Base-by-base conservation (phyloP, 2,113 vertebrate species). In the Symphodus melops region DNA sequence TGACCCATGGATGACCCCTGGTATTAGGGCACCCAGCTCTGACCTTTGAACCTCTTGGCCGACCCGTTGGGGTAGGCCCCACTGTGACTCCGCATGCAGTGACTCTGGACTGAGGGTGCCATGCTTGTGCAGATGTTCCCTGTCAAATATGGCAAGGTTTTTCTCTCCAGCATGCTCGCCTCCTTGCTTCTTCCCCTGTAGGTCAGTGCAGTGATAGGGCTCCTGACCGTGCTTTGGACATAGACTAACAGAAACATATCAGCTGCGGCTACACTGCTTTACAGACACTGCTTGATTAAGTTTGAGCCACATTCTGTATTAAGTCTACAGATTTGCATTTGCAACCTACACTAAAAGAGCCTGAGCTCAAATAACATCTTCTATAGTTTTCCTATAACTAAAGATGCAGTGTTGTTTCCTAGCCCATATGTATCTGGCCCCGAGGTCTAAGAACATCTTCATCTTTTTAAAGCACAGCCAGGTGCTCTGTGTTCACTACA, bases 71-170 rank as follows among this genome's bases (percentile, higher is more conserved):
- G 91, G 83, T 91, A 75, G 86, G 84, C 84, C 88, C 89, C 89
- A 92, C 87, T 88, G 86, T 93, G 91, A 92, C 86, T 91, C 91
- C 69, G 93, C 94, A 94, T 95, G 94, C 90, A 93, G 93, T 94
- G 91, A 92, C 85, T 92, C 83, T 92, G 90, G 94, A 90, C 86
- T 81, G 79, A 93, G 85, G 92, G 85, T 85, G 91, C 92, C 93
- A 94, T 94, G 93, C 93, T 95, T 94, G 92, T 90, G 83, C 92
- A 88, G 86, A 88, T 73, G 78, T 83, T 64, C 76, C 86, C 93
- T 90, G 84, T 92, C 88, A 94, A 94, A 89, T 93, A 95, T 94
- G 91, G 90, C 91, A 71, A 89, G 85, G 82, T 88, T 91, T 92
- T 88, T 91, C 92, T 85, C 74, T 92, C 83, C 79, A 90, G 91